Evolutionary conservation across 2,797 vertebrate species (phyloP), one percentile per base, ranked within the genome.

Genomic region (Cuculus canorus): DNA sequence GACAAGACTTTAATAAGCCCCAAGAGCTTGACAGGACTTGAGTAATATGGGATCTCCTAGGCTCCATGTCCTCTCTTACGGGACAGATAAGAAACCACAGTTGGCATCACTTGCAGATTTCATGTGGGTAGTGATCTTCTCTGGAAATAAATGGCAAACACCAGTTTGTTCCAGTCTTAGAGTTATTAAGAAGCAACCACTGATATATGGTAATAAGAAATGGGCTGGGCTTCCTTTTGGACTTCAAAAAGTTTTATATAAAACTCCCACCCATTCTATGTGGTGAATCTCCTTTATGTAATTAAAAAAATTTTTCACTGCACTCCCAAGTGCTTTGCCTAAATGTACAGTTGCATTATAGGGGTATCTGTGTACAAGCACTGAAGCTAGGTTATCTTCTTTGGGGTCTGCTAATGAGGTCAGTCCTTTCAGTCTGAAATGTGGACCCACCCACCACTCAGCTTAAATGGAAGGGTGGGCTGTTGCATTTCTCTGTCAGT

Each of bases 341-440:
- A 6, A 7, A 11, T 11, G 32, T 23, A 9, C 7, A 14, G 13
- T 35, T 48, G 25, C 28, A 30, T 41, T 65, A 0, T 2, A 50
- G 25, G 16, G 5, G 9, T 82, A 16, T 30, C 37, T 17, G 0
- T 3, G 3, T 24, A 33, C 0, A 2, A 56, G 37, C 54, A 8
- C 37, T 25, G n/a, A 70, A 76, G 48, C 21, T 57, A 52, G 48
- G 11, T 11, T 16, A 16, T 28, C 41, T 76, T 68, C 45, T 59
- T 22, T 23, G 68, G 18, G 23, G 69, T 45, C 22, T 57, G 35
- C 4, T 43, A 45, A n/a, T 0, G 0, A 69, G 47, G 10, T 30
- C 25, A 39, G 33, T 57, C 47, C 47, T 65, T 69, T 19, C 57
- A 33, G 47, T 45, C 47, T 65, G 64, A 73, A 57, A 48, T 27